phyloP scores from a whole-genome alignment of 2,113 vertebrate species.

The Falco punctatus region DNA sequence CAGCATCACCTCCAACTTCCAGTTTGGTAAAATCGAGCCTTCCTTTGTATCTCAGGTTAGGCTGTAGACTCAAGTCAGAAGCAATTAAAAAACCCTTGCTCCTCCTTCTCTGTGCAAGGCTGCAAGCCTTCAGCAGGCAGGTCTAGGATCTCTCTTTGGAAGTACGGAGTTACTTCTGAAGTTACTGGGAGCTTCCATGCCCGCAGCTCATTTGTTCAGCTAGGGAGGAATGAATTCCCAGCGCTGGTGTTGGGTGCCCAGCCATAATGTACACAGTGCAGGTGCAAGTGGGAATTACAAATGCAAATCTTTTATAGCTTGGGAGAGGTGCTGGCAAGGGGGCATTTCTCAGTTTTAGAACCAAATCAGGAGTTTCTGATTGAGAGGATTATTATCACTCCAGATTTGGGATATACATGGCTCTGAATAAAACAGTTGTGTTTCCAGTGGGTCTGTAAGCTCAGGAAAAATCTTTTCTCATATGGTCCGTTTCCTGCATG shows the following conservation, averaged over 20 bases:
- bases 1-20: slow-evolving; percentile 82
- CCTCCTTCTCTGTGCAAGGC: not conserved
- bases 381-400: not conserved
- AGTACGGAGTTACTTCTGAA: not conserved
- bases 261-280: fast-evolving
- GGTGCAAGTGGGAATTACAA: not conserved
- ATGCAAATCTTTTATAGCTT: not conserved
- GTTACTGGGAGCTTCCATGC: not conserved
- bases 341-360: not conserved
- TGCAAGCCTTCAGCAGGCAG: not conserved
- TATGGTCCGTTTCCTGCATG: not conserved
- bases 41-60: not conserved
- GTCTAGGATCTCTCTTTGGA: not conserved
- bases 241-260: not conserved
- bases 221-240: not conserved
- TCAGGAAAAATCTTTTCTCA: not conserved
- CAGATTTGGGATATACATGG: not conserved
- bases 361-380: not conserved
- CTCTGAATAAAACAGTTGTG: not conserved
- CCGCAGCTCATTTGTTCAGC: not conserved
- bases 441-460: not conserved
- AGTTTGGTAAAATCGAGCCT: slow-evolving; percentile 76
- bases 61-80: not conserved
- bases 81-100: not conserved
- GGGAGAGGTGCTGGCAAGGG: not conserved